Evolutionary conservation across 2,888 invertebrate genomes (phyloP), one percentile per base, ranked within the genome.

Genomic region (Buathra laborator): DNA sequence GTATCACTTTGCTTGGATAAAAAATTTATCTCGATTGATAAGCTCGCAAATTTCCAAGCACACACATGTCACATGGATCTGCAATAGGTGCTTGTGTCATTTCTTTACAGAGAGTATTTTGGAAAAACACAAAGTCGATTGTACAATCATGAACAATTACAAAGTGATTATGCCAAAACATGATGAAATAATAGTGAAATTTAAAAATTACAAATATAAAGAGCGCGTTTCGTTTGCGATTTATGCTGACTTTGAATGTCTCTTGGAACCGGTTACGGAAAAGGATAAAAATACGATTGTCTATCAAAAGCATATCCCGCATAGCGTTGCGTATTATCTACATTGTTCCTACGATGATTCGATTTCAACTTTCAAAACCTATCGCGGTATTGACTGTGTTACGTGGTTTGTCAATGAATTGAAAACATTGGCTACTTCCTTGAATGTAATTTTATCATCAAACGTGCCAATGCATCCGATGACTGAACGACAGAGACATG

Each of bases 21-120:
- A 16, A 84, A 70, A 86, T 83, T 46, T 88, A 5, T 86, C 86
- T 7, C 24, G 84, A 19, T 70, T 87, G 24, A 24, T 87, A 3
- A 53, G 81, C 9, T 32, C 24, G 6, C 70, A 86, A 67, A 16
- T 81, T 6, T 66, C 70, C 3, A 78, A 68, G 14, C 12, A 46
- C 19, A 4, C 78, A 3, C 0, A 16, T 6, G 32, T 16, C 7
- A 75, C 59, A 19, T 68, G 72, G 19, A 77, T 85, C 6, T 85
- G 84, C 43, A 79, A 87, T 53, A 76, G 87, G 44, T 51, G 51
- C 16, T 7, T 51, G n/a, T 7, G n/a, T 51, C 48, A 53, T 53
- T 53, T 16, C 9, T 16, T 81, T 3, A 77, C 66, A 9, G 6
- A 53, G 16, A n/a, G 7, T 53, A 1, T 53, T 0, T 53, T 53